phyloP scores from a whole-genome alignment of 2,113 vertebrate genomes.

The Pagrus major region DNA sequence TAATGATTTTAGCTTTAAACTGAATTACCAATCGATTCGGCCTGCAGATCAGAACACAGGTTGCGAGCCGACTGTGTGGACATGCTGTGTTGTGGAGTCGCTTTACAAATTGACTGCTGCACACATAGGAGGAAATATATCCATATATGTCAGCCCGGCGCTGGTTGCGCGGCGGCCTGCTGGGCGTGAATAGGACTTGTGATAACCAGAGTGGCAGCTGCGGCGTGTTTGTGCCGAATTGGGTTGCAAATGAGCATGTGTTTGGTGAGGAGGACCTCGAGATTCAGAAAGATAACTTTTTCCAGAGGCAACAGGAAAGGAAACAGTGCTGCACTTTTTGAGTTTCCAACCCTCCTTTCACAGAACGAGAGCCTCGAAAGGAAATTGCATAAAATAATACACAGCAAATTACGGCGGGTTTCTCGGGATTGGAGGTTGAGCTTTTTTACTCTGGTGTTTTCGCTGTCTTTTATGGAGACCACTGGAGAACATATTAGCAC shows the following conservation, averaged over 20 bases:
- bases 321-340: constrained; percentile 30
- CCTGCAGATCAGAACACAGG: constrained; percentile 80
- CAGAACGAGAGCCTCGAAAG: constrained; percentile 50
- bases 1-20: constrained; percentile 87
- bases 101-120: constrained; percentile 81
- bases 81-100: constrained; percentile 72
- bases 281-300: constrained; percentile 62
- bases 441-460: constrained; percentile 69
- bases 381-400: constrained; percentile 72
- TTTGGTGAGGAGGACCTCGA: constrained; percentile 66
- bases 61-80: constrained; percentile 72
- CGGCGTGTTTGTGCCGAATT: constrained; percentile 70
- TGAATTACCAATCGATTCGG: constrained; percentile 84
- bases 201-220: constrained; percentile 73
- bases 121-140: constrained; percentile 73
- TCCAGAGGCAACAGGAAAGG: constrained; percentile 48
- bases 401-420: constrained; percentile 65
- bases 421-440: constrained; percentile 54
- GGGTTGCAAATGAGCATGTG: constrained; percentile 76
- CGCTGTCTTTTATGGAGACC: constrained; percentile 69
- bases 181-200: constrained; percentile 71
- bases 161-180: constrained; percentile 62
- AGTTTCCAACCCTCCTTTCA: background rate
- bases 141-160: constrained; percentile 64
- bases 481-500: constrained; percentile 79